Evolutionary conservation across 2,797 vertebrate species (phyloP), one percentile per base, ranked within the genome.

Genomic region (Falco peregrinus): DNA sequence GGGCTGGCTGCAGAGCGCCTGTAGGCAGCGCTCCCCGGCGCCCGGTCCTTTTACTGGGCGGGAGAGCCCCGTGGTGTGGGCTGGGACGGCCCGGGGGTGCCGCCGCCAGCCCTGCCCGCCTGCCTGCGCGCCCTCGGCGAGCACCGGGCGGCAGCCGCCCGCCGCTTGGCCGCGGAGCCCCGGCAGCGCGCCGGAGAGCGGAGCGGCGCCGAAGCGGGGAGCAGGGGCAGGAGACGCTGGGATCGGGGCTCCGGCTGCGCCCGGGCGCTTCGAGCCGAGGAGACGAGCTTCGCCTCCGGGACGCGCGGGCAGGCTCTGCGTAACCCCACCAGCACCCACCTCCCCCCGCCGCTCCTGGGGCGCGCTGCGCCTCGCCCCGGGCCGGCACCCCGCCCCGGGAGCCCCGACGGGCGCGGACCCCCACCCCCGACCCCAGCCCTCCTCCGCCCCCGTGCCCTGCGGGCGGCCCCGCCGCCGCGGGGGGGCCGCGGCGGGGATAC

Each of bases 71-170:
- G 92, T 85, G 95, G 84, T 82, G 93, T 75, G 87, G 93, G 70
- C 95, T 96, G 97, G 92, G 95, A 93, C 71, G 68, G 78, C 95
- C 63, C 70, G 57, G 8, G 31, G 50, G 37, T 90, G 77, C 60
- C 67, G 18, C 48, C 33, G 43, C 48, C 65, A 71, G 33, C 54
- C 53, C 65, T 77, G 82, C 59, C 45, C 15, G 67, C 33, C 95
- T 82, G 97, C 97, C 98, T 84, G 91, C 31, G 71, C 81, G 89
- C 79, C 97, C 98, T 94, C 93, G 93, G 88, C 28, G 43, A 51
- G 61, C 29, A 14, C 17, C 16, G 93, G 88, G 95, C 54, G 77
- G 75, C 78, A 81, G 89, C 94, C 82, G 61, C 89, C 96, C 82
- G 80, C 77, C 69, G 33, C 24, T 16, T 89, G 94, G 63, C 90